Conservation (phyloP, 1,140 invertebrate species). For the Diachasma alloeum region DNA sequence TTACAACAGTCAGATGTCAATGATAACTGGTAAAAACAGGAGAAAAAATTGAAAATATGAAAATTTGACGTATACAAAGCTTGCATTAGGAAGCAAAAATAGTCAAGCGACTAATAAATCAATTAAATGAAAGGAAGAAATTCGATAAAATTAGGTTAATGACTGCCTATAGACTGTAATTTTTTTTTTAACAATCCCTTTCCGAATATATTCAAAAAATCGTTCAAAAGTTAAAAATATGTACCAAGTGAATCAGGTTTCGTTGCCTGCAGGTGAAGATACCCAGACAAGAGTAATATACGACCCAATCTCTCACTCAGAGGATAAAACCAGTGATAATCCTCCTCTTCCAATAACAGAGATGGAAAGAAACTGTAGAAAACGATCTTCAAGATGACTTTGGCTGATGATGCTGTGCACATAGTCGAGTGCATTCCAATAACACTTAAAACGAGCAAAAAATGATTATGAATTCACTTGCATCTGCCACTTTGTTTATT, state of each 20-base stretch:
- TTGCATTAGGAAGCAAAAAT: too few relatives aligned
- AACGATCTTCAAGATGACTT: slow-evolving; percentile 62
- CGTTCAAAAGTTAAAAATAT: background rate
- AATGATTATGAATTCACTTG: background rate
- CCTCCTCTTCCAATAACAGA: slow-evolving; percentile 66
- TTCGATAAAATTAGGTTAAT: too few relatives aligned
- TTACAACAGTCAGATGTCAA: too few relatives aligned
- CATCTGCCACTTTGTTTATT: too few relatives aligned
- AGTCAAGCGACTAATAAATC: too few relatives aligned
- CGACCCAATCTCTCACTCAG: slow-evolving; percentile 59
- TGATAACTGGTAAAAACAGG: too few relatives aligned
- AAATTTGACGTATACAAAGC: too few relatives aligned
- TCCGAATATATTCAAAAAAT: too few relatives aligned
- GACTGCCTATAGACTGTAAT: too few relatives aligned
- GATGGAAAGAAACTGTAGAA: slow-evolving; percentile 67
- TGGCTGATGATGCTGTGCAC: slow-evolving; percentile 57
- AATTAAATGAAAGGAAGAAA: too few relatives aligned
- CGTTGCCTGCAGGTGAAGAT: slow-evolving; percentile 83
- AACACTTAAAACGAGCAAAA: slow-evolving; percentile 62
- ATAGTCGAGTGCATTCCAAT: slow-evolving; percentile 75
- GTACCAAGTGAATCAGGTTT: slow-evolving; percentile 86
- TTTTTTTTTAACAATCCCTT: too few relatives aligned
- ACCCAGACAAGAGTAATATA: slow-evolving; percentile 75
- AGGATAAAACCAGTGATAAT: slow-evolving; percentile 71
- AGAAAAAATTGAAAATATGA: too few relatives aligned